These are phyloP conservation scores for Ylistrum balloti DNA, from an alignment of 1,140 invertebrate genomes.

Conservation along the genomic window DNA sequence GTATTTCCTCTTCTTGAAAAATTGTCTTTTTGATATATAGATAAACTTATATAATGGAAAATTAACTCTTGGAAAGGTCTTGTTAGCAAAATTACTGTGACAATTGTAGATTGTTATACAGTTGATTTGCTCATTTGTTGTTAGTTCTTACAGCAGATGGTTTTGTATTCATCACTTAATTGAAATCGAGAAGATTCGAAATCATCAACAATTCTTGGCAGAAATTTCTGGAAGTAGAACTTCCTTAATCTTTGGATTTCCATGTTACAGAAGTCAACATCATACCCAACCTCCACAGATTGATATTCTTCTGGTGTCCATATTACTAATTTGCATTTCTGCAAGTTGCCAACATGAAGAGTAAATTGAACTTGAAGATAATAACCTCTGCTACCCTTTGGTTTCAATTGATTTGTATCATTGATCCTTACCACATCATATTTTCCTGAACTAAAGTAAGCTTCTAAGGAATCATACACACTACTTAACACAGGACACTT, in stretches of 20 bases:
- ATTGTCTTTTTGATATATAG: no score
- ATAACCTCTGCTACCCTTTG: constrained; percentile 14
- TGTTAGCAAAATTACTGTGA: no score
- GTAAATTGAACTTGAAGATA: constrained; percentile 23
- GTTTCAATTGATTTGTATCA: neutral
- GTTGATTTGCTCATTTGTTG: no score
- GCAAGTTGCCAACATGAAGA: neutral
- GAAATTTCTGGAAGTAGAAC: constrained; percentile 42
- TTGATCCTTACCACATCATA: neutral
- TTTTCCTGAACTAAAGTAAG: neutral
- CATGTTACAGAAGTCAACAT: neutral
- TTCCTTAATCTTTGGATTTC: constrained; percentile 4
- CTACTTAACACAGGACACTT: constrained; percentile 26
- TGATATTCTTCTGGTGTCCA: neutral
- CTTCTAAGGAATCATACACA: neutral
- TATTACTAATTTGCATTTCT: neutral
- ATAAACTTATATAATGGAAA: no score
- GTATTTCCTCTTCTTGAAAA: no score
- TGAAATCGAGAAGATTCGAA: no score
- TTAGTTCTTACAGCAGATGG: no score
- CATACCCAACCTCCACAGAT: neutral
- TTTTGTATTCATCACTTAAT: no score
- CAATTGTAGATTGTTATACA: no score
- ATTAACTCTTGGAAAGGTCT: no score
- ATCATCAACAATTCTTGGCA: constrained; percentile 42